A percentile compares a stretch with the other conserved stretches of the same genome.
These are phyloP conservation scores for Cecidostiba fungosa DNA, from an alignment of 2,888 invertebrate genomes.

Conservation along the genomic window DNA sequence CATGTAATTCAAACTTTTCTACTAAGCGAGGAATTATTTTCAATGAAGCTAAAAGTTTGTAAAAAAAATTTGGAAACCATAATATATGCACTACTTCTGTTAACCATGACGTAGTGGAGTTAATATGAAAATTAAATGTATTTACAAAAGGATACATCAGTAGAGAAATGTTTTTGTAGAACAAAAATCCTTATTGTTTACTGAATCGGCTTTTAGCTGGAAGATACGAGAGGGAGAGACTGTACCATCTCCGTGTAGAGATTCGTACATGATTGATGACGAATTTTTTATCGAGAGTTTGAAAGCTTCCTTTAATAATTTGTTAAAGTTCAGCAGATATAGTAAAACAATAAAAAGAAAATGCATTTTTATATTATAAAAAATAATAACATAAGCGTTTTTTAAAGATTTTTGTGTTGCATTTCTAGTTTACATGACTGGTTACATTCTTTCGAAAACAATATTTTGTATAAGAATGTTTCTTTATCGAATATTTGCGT, in stretches of 20 bases:
- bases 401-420: background rate
- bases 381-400: background rate
- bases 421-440: slow-evolving; percentile 71
- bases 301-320: slow-evolving; percentile 88
- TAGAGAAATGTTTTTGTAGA: background rate
- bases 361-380: slow-evolving; percentile 3
- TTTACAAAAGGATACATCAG: background rate
- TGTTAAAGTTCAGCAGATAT: slow-evolving; percentile 89
- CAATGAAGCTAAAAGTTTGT: slow-evolving; percentile 85
- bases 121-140: slow-evolving; percentile 80
- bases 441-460: slow-evolving; percentile 88
- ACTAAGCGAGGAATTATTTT: slow-evolving; percentile 86
- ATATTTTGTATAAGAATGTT: background rate
- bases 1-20: slow-evolving; percentile 85
- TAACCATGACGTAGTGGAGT: slow-evolving; percentile 85
- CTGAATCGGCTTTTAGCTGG: slow-evolving; percentile 83
- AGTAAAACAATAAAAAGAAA: slow-evolving; percentile 72
- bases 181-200: slow-evolving; percentile 78
- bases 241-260: slow-evolving; percentile 86
- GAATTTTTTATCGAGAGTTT: slow-evolving; percentile 86
- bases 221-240: slow-evolving; percentile 87
- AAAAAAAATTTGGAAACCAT: slow-evolving; percentile 84
- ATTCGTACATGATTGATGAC: slow-evolving; percentile 84
- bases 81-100: slow-evolving; percentile 84
- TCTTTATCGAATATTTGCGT: too few relatives aligned